Evolutionary conservation across 2,113 vertebrate species (phyloP).

Genomic region (Zosterops pallidus): DNA sequence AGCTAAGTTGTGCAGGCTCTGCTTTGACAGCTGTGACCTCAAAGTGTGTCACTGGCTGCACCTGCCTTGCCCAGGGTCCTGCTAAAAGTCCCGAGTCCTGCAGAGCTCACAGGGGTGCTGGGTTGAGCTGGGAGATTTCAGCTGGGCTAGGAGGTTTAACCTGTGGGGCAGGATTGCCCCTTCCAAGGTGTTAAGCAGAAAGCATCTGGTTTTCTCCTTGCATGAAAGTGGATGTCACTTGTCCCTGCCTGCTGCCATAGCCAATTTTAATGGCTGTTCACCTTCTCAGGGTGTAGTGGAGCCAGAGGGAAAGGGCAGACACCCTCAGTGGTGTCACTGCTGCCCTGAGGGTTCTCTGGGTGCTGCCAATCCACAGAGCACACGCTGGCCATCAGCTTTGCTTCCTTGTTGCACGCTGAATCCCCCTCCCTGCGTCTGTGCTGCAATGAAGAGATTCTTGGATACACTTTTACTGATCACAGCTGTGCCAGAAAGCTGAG

Average conservation of each 20-base stretch:
- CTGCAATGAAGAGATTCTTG: neutral
- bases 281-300: neutral
- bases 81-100: accelerated
- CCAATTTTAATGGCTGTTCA: neutral
- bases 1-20: neutral
- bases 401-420: neutral
- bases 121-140: neutral
- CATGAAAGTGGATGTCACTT: neutral
- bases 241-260: neutral
- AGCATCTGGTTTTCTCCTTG: neutral
- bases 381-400: neutral
- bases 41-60: neutral
- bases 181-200: neutral
- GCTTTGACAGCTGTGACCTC: neutral
- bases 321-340: neutral
- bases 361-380: neutral
- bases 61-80: neutral
- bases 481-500: neutral
- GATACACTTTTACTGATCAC: neutral
- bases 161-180: neutral
- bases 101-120: neutral
- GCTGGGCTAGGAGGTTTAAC: neutral
- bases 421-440: neutral
- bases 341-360: neutral
- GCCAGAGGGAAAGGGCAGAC: neutral